Conservation (phyloP, 2,113 vertebrate genomes). For the Furnarius figulus region DNA sequence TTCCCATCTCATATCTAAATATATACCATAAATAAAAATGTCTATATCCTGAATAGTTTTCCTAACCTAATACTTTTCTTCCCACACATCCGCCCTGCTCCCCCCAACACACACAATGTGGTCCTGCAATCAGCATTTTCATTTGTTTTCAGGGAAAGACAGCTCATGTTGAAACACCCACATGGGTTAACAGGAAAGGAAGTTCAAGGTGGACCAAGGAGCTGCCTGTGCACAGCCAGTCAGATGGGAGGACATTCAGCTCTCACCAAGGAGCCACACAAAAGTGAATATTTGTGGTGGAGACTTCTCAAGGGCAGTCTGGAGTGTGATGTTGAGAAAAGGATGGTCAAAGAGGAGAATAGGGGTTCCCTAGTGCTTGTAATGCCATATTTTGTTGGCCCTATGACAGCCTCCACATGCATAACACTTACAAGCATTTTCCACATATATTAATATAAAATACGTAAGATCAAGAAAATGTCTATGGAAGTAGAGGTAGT, state of each 20-base stretch:
- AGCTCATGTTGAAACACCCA: neutral
- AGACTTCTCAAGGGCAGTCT: neutral
- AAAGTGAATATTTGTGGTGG: accelerated
- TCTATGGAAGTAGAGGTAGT: neutral
- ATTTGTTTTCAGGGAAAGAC: neutral
- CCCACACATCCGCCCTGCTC: neutral
- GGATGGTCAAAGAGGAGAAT: neutral
- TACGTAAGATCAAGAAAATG: neutral
- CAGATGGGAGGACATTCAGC: neutral
- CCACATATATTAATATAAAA: neutral
- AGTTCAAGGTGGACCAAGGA: neutral
- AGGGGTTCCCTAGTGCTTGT: neutral
- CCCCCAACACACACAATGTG: neutral
- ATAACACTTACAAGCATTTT: neutral
- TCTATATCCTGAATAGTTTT: neutral
- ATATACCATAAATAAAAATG: slow-evolving; percentile 8
- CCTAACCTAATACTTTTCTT: neutral
- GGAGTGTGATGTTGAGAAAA: accelerated
- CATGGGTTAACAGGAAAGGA: neutral
- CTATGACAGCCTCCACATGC: accelerated
- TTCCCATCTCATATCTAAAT: neutral
- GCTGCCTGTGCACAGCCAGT: neutral
- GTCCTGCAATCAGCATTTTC: neutral
- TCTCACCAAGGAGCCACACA: neutral
- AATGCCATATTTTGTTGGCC: neutral